phyloP scores from a whole-genome alignment of 2,888 invertebrate genomes.

The Drepana falcataria region DNA sequence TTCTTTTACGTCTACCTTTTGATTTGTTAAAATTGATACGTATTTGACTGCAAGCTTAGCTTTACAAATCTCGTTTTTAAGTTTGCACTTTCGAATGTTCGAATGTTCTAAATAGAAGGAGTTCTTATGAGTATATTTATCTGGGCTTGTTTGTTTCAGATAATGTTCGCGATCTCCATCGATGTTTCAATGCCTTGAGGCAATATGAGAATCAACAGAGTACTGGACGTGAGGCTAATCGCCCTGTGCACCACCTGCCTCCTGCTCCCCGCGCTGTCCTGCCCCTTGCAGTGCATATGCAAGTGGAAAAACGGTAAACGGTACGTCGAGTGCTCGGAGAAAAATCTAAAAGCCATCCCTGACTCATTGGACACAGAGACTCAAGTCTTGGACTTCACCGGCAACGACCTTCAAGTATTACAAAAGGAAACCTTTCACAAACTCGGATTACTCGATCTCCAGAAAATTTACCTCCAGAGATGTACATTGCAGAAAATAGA shows the following conservation, averaged over 20 bases:
- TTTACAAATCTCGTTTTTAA: no score
- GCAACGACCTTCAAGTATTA: conserved; percentile 88
- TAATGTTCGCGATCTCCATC: conserved; percentile 50
- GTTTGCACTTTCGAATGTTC: no score
- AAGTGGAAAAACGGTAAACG: conserved; percentile 96
- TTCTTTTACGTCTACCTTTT: no score
- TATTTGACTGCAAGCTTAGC: no score
- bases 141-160: conserved; percentile 58
- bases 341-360: conserved; percentile 87
- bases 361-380: conserved; percentile 89
- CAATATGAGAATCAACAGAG: conserved; percentile 61
- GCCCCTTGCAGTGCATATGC: conserved; percentile 89
- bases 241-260: conserved; percentile 69
- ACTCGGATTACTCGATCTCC: conserved; percentile 89
- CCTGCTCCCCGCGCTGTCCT: conserved; percentile 73
- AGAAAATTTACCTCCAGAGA: conserved; percentile 89
- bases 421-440: conserved; percentile 88
- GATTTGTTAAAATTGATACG: no score
- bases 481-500: conserved; percentile 89
- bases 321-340: conserved; percentile 91
- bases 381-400: conserved; percentile 91
- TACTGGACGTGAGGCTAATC: conserved; percentile 62
- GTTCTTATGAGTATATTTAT: conserved; percentile 8
- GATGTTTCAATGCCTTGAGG: conserved; percentile 54
- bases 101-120: no score